phyloP scores from a whole-genome alignment of 2,113 vertebrate genomes.

The Corythornis cristatus region DNA sequence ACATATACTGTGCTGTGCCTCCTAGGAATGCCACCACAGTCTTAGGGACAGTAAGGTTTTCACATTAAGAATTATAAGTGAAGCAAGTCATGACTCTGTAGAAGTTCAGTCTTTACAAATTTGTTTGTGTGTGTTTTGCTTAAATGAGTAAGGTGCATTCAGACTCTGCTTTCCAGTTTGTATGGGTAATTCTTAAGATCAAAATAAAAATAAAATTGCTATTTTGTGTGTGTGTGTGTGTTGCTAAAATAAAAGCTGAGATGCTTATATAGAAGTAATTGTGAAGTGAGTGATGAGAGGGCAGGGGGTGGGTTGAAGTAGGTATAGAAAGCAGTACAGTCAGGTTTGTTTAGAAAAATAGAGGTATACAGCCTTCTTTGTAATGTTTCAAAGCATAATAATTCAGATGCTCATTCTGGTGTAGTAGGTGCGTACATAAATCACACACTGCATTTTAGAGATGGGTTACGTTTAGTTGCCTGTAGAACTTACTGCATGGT shows the following conservation, averaged over 20 bases:
- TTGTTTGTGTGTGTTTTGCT: not conserved
- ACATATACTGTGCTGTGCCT: not conserved
- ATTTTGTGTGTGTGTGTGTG: not conserved
- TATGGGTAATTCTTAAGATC: not conserved
- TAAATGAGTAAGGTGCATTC: not conserved
- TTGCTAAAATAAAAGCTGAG: not conserved
- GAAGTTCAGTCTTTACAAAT: rapidly evolving
- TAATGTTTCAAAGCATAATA: conserved; percentile 21
- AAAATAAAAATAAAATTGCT: not conserved
- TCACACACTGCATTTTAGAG: not conserved
- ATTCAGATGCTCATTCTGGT: conserved; percentile 29
- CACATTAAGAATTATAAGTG: not conserved
- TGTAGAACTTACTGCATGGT: not conserved
- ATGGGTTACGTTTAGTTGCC: conserved; percentile 4
- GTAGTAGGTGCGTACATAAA: conserved; percentile 1
- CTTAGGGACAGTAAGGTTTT: not conserved
- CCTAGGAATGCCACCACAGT: not conserved
- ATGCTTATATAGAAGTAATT: not conserved
- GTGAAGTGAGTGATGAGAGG: not conserved
- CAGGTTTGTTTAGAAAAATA: not conserved
- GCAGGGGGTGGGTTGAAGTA: not conserved
- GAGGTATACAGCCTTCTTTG: not conserved
- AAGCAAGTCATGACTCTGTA: not conserved
- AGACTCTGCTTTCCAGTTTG: not conserved
- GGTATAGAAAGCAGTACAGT: not conserved